Base-by-base conservation (phyloP, 2,797 vertebrate genomes). In the Enteromius trimaculatus region DNA sequence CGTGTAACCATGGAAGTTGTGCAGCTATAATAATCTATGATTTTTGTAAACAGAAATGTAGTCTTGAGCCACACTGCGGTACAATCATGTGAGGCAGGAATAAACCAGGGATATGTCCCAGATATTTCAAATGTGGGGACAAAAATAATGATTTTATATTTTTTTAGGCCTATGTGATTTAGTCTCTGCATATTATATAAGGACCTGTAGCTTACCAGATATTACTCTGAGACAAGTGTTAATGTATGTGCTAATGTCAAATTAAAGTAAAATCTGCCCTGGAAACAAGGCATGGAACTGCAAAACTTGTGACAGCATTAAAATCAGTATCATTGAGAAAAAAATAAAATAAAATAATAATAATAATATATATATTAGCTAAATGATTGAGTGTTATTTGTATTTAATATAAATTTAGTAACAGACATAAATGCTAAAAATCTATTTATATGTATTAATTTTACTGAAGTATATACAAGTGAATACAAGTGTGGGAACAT, bases 231-330 rank as follows among this genome's bases (percentile, higher is more conserved):
- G 39, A 11, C 21, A 26, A 70, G 34, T 68, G 7, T 39, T 68
- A 21, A 6, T 68, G n/a, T 47, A 70, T 44, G 2, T 47, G 68
- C 23, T 68, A 42, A 23, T 69, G 21, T 69, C 21, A 69, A 42
- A 68, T 68, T 34, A 68, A 39, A n/a, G 65, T 68, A n/a, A 68
- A 68, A 68, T 14, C 4, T 23, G 21, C 65, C 65, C 19, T 68
- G 13, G 39, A 68, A 68, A 42, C 37, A 23, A 6, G n/a, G 21
- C 10, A n/a, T 68, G 21, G 10, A 39, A 37, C 34, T 68, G 2
- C 10, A 39, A 42, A 68, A 1, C 65, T 39, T 11, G 65, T 42
- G 19, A 68, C 17, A 3, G 10, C 65, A 37, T 66, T 66, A 2
- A 37, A 10, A 37, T 21, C 37, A 39, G 37, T 39, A 39, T 39